phyloP scores from a whole-genome alignment of 2,113 vertebrate genomes.

The Polypterus bichir region DNA sequence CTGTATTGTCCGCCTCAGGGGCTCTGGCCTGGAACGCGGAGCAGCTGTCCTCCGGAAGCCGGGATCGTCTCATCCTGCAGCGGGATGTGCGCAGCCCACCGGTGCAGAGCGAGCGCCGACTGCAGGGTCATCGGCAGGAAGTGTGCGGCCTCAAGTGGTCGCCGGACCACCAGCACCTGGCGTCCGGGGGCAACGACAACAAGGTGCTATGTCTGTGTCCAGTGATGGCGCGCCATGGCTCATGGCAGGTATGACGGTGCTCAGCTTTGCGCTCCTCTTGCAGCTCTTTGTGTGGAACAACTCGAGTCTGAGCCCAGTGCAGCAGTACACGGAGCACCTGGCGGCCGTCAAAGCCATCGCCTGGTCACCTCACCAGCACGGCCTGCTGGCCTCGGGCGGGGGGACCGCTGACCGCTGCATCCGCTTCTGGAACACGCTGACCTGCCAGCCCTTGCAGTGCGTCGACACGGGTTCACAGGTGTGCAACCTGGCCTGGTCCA shows the following conservation, averaged over 20 bases:
- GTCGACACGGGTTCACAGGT: slow-evolving; percentile 63
- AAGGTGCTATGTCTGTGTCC: slow-evolving; percentile 31
- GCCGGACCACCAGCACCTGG: slow-evolving; percentile 64
- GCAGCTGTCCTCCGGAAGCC: slow-evolving; percentile 60
- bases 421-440: slow-evolving; percentile 64
- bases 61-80: slow-evolving; percentile 60
- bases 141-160: slow-evolving; percentile 66
- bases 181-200: slow-evolving; percentile 64
- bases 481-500: slow-evolving; percentile 68
- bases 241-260: too few species aligned
- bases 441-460: slow-evolving; percentile 60
- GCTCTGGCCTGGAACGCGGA: slow-evolving; percentile 64
- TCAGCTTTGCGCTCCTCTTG: neutral
- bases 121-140: slow-evolving; percentile 61
- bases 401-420: slow-evolving; percentile 61
- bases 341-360: slow-evolving; percentile 62
- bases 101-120: slow-evolving; percentile 42
- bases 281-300: slow-evolving; percentile 64
- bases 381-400: slow-evolving; percentile 56
- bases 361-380: slow-evolving; percentile 64
- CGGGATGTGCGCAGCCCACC: slow-evolving; percentile 49
- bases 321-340: slow-evolving; percentile 63
- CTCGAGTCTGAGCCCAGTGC: slow-evolving; percentile 55
- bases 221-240: too few species aligned
- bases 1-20: slow-evolving; percentile 26